Conservation (phyloP, 2,888 invertebrate genomes). For the Drosophila koepferae region DNA sequence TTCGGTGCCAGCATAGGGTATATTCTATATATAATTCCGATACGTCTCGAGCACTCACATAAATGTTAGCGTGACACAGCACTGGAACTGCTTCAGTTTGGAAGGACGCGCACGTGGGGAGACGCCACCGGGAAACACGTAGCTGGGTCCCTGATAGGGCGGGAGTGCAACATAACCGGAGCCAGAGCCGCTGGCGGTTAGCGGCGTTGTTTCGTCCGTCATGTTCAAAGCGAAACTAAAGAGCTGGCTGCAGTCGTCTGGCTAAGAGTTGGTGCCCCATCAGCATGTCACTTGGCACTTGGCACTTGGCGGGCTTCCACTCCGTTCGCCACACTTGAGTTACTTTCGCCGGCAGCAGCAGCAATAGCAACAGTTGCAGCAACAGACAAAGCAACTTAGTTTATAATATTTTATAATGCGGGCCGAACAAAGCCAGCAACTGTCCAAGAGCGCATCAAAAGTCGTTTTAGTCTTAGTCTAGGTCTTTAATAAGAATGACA, state of each 20-base stretch:
- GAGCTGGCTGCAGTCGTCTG: constrained; percentile 3
- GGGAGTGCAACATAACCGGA: constrained; percentile 60
- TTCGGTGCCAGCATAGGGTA: not conserved
- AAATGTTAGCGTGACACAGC: constrained; percentile 89
- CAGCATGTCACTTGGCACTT: constrained; percentile 11
- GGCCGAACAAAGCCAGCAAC: constrained; percentile 54
- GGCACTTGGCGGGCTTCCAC: constrained; percentile 71
- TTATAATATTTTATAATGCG: constrained; percentile 76
- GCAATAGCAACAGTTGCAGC: constrained; percentile 37
- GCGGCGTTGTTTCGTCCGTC: constrained; percentile 86
- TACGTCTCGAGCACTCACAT: constrained; percentile 87
- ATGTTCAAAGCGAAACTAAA: constrained; percentile 69
- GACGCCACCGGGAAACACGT: constrained; percentile 86
- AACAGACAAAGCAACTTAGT: constrained; percentile 58
- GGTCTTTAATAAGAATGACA: constrained; percentile 49
- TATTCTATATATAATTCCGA: not conserved
- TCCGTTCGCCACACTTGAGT: constrained; percentile 69
- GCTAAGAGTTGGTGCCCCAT: constrained; percentile 20
- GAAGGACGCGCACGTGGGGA: constrained; percentile 85
- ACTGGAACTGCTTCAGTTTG: constrained; percentile 88
- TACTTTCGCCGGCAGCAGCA: constrained; percentile 67
- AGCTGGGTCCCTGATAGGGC: constrained; percentile 84
- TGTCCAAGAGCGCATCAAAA: constrained; percentile 39
- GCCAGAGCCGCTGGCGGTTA: constrained; percentile 80
- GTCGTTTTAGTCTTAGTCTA: constrained; percentile 29